Base-by-base conservation (phyloP, 2,888 invertebrate species). In the Poecilobothrus nobilitatus region DNA sequence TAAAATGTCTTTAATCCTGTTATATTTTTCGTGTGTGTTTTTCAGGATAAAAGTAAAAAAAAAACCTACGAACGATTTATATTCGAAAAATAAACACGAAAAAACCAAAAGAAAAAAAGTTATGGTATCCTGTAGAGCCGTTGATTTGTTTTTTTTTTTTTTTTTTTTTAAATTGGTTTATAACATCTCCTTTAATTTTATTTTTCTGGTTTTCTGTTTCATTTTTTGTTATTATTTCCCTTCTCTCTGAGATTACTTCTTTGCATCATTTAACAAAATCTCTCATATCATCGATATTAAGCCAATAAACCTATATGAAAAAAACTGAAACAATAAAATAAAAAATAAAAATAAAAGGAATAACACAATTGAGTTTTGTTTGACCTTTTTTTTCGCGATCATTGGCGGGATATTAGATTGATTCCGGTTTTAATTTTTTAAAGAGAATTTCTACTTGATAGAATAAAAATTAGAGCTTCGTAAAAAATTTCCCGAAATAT, bases 1-100 rank as follows among this genome's bases (percentile, higher is more conserved):
- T 53, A 53, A 53, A 53, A 53, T 53, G 53, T 53, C 53, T 15
- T 53, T 53, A 53, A 53, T 53, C 53, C 53, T 53, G 53, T 53
- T 53, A 53, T 53, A 12, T 53, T 53, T 41, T 41, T 41, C 9
- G 37, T 37, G 8, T 8, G 12, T 37, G 37, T 37, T 27, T 27
- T 27, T 27, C 27, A 27, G 27, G 27, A 10, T 37, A 37, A 37
- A 37, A 37, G 7, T 37, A 37, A 37, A 37, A 37, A n/a, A 53
- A n/a, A 53, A n/a, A 53, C 27, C n/a, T n/a, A n/a, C n/a, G n/a
- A n/a, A 27, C 27, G 27, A 27, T 27, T 27, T 27, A 27, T 27
- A 27, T 27, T 27, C 27, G 3, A 27, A 27, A n/a, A n/a, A 15
- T n/a, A n/a, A n/a, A n/a, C n/a, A n/a, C n/a, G n/a, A 44, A 44